Percentiles rank a stretch among this genome's conserved stretches.
phyloP scores from a whole-genome alignment of 2,113 vertebrate species.

The Myotis yumanensis region DNA sequence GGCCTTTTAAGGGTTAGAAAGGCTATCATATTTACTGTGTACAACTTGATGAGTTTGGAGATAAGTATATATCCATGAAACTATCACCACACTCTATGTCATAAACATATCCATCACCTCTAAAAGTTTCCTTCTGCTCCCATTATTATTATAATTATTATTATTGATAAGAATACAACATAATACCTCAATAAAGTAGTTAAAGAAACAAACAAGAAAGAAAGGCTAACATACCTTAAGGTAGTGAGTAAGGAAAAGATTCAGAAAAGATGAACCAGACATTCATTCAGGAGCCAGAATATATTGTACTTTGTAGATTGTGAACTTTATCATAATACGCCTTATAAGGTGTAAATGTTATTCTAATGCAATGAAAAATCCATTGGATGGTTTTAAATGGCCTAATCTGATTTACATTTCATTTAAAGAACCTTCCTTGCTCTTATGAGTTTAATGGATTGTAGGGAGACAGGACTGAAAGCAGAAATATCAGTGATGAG shows the following conservation, averaged over 20 bases:
- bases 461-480: background rate
- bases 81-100: background rate
- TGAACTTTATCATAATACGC: background rate
- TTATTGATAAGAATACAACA: background rate
- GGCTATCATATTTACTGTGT: background rate
- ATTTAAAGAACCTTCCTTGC: background rate
- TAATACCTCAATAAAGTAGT: background rate
- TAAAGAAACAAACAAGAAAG: background rate
- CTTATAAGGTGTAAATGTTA: background rate
- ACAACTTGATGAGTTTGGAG: background rate
- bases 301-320: background rate
- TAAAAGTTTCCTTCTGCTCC: background rate
- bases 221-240: background rate
- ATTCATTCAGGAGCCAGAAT: background rate
- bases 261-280: background rate
- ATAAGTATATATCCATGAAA: background rate
- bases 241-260: background rate
- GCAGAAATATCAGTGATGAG: background rate
- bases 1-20: background rate
- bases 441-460: background rate
- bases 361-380: background rate
- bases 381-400: background rate
- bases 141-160: background rate
- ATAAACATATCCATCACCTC: background rate
- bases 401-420: background rate